Evolutionary conservation across 2,797 vertebrate species (phyloP), one percentile per base, ranked within the genome.

Genomic region (Neosilurus hyrtlii): DNA sequence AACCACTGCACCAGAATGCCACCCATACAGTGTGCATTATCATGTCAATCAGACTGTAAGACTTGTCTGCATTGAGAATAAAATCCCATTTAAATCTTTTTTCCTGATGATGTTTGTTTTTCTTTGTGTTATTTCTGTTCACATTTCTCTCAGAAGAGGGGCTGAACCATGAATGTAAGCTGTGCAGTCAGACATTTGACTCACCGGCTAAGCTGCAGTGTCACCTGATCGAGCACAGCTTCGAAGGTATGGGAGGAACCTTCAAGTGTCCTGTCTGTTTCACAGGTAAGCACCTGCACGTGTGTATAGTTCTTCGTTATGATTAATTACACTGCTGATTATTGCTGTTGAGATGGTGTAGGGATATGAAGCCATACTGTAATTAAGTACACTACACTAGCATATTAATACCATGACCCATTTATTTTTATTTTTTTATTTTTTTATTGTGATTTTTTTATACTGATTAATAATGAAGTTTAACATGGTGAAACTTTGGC

Each of bases 241-340:
- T 99, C 75, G 97, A 99, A 94, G 97, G 97, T 85, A 99, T 99
- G 98, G 98, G 98, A 22, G 98, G 98, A 86, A 99, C 97, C 86
- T 99, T 99, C 93, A 99, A 99, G 93, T 99, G 98, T 90, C 98
- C 98, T 0, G 98, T 99, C 91, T 99, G 98, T 93, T 99, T 99
- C 89, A 99, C 96, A 96, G 98, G 98, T 97, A 93, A 16, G 90
- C 1, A 2, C 54, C 9, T 30, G 14, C 14, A 26, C 11, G 3
- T 1, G 16, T 22, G 8, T 43, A 0, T 22, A 12, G 43, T n/a
- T 14, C 22, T 71, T 22, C 1, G 1, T 14, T 72, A 6, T 51
- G n/a, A 1, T 2, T 71, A 68, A 72, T 24, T 7, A 26, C 70
- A 24, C 12, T 15, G 70, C 24, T 52, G 4, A 24, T 15, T 67